Percentiles rank a stretch among this genome's conserved stretches.
Conservation (phyloP, 2,113 vertebrate genomes). For the Electrona antarctica region DNA sequence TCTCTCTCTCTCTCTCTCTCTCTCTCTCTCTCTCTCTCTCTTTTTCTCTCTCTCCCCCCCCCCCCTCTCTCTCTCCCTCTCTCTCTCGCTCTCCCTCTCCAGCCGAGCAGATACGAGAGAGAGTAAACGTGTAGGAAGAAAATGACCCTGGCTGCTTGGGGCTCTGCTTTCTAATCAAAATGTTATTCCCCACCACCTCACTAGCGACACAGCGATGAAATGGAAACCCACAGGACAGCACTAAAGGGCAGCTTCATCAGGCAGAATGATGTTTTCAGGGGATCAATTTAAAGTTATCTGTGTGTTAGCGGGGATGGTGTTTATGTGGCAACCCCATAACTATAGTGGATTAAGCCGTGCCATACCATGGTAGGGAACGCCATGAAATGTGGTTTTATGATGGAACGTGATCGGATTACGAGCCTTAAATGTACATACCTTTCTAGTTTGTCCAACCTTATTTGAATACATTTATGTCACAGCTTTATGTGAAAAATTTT, state of each 20-base stretch:
- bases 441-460: no score
- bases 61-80: neutral
- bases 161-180: slow-evolving; percentile 69
- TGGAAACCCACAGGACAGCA: slow-evolving; percentile 53
- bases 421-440: no score
- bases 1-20: neutral
- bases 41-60: neutral
- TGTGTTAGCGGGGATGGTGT: slow-evolving; percentile 47
- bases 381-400: slow-evolving; percentile 18
- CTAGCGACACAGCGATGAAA: slow-evolving; percentile 57
- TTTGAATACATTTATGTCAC: no score
- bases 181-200: slow-evolving; percentile 44
- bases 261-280: slow-evolving; percentile 27
- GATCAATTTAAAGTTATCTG: slow-evolving; percentile 57
- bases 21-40: neutral
- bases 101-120: slow-evolving; percentile 52
- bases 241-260: slow-evolving; percentile 35
- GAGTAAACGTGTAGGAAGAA: slow-evolving; percentile 29
- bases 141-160: slow-evolving; percentile 58
- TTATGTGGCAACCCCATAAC: slow-evolving; percentile 40
- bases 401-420: neutral
- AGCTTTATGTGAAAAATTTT: no score
- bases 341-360: slow-evolving; percentile 13
- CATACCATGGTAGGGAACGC: slow-evolving; percentile 19
- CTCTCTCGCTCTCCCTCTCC: slow-evolving; percentile 10